Base-by-base conservation (phyloP, 2,888 invertebrate species). In the Psylliodes chrysocephalus region DNA sequence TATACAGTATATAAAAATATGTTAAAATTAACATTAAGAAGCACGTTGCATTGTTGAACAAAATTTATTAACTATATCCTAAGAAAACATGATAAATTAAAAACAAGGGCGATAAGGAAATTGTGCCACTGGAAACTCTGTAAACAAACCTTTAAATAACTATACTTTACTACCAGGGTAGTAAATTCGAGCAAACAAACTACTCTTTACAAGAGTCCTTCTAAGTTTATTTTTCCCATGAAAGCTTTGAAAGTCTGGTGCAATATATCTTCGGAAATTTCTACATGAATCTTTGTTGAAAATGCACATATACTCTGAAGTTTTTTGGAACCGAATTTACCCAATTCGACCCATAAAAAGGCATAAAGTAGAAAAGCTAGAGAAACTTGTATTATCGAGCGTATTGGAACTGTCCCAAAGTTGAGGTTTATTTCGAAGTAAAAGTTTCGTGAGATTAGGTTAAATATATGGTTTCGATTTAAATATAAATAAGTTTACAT, bases 171-270 rank as follows among this genome's bases (percentile, higher is more conserved):
- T 49, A 19, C 19, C 28, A 14, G 19, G 8, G 49, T 33, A 42
- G 44, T 60, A 52, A 60, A 60, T 60, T 60, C 44, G 25, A 18
- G 42, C 44, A 60, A 60, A 60, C 60, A 60, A 60, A 60, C 52
- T 60, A 44, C 42, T 60, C 42, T 30, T 42, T 54, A 54, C 54
- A 22, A 38, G 38, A 57, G 60, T 49, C 40, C 59, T 38, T 47
- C 53, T 38, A 47, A 59, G 59, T 60, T 60, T 52, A 60, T 52
- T 60, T 52, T 60, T 60, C 60, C 60, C 52, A 52, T 60, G 60
- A 30, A 60, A 60, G 60, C 52, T 52, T 40, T 40, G 40, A 54
- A 54, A 54, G 33, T 42, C 42, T 42, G 18, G n/a, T 17, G 52
- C 30, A 40, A 35, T 60, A 52, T 52, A 60, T 60, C 60, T 33